A percentile compares a stretch with the other conserved stretches of the same genome.
These are phyloP conservation scores for Conistra vaccinii DNA, from an alignment of 2,888 invertebrate species.

Conservation along the genomic window DNA sequence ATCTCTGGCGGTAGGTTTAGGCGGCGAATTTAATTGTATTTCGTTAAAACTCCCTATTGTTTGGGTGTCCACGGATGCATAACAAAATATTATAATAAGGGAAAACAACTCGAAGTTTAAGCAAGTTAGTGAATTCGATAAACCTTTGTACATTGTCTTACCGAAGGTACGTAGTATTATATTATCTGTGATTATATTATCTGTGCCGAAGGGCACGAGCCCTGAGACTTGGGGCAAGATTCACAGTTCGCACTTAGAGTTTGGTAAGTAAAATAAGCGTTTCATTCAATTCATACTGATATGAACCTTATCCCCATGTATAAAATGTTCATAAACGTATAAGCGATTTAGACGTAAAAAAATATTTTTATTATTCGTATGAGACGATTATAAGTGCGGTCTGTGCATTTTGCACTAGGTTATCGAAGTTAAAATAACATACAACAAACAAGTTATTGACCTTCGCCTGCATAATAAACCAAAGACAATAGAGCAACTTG, in stretches of 20 bases:
- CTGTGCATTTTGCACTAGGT: not conserved
- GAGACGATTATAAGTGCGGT: not conserved
- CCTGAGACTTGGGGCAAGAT: not conserved
- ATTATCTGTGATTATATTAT: no score
- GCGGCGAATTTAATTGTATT: no score
- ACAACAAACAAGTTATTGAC: not conserved
- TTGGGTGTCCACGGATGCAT: not conserved
- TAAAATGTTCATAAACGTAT: not conserved
- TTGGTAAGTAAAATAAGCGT: not conserved
- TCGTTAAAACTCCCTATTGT: not conserved
- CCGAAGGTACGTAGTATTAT: no score
- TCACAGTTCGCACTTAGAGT: not conserved
- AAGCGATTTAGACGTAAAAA: not conserved
- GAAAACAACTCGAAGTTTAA: slow-evolving; percentile 9
- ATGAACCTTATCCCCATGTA: not conserved
- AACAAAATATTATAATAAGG: not conserved
- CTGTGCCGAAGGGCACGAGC: slow-evolving; percentile 11
- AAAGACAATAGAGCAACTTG: slow-evolving; percentile 21
- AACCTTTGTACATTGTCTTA: not conserved
- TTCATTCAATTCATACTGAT: not conserved
- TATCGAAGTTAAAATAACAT: not conserved
- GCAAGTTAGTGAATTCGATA: not conserved
- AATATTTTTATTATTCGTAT: not conserved
- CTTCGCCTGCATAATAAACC: not conserved
- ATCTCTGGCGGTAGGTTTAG: no score